phyloP scores from a whole-genome alignment of 64 coral and sea anemone species.

The Porites lutea region DNA sequence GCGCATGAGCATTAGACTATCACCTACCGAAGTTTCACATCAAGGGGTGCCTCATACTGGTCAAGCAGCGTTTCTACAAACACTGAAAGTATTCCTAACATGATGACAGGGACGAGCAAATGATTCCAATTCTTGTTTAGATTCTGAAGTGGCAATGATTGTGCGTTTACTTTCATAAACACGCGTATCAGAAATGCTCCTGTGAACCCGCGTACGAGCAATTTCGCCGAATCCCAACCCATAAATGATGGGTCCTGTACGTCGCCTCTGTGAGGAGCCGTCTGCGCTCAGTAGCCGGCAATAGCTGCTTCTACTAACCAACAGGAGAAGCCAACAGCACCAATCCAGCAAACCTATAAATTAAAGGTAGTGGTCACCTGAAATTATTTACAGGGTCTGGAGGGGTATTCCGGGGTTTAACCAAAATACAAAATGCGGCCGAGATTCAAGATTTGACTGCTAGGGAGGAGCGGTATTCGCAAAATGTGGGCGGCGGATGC shows the following conservation, averaged over 20 bases:
- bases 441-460: too few relatives aligned
- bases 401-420: too few relatives aligned
- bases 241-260: background rate
- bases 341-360: conserved; percentile 70
- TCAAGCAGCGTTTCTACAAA: conserved; percentile 55
- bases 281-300: conserved; percentile 4
- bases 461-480: too few relatives aligned
- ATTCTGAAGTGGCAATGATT: conserved; percentile 22
- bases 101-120: conserved; percentile 48
- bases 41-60: conserved; percentile 45
- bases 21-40: conserved; percentile 23
- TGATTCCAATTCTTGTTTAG: conserved; percentile 36
- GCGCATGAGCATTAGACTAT: too few relatives aligned
- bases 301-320: conserved; percentile 58
- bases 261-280: background rate
- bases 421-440: too few relatives aligned
- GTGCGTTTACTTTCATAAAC: conserved; percentile 49
- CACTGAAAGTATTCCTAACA: conserved; percentile 59
- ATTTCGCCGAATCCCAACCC: conserved; percentile 50
- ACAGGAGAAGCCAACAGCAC: conserved; percentile 65
- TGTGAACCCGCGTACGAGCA: conserved; percentile 23
- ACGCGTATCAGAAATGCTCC: conserved; percentile 68
- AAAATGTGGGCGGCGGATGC: too few relatives aligned
- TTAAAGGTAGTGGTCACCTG: too few relatives aligned
- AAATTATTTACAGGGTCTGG: too few relatives aligned